Evolutionary conservation across 2,113 vertebrate species (phyloP).

Genomic region (Nothobranchius furzeri): DNA sequence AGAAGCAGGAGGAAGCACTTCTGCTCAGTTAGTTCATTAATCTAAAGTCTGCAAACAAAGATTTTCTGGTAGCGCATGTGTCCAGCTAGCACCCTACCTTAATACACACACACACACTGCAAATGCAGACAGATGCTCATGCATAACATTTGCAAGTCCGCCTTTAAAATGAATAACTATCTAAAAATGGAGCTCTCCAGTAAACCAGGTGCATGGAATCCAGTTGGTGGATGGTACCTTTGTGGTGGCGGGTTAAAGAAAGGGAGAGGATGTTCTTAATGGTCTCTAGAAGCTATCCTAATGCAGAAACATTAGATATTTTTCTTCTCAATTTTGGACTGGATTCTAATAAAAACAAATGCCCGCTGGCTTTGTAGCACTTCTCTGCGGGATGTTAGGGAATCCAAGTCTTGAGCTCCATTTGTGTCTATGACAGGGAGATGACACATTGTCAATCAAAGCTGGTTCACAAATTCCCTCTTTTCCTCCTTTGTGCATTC

Average conservation of each 20-base stretch:
- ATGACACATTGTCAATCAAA: slow-evolving; percentile 72
- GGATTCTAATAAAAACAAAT: slow-evolving; percentile 61
- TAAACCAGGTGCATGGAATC: slow-evolving; percentile 38
- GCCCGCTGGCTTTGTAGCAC: slow-evolving; percentile 52
- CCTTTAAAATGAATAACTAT: slow-evolving; percentile 44
- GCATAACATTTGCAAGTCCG: slow-evolving; percentile 70
- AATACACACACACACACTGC: slow-evolving; percentile 33
- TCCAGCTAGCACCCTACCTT: slow-evolving; percentile 17
- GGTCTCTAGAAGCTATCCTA: slow-evolving; percentile 46
- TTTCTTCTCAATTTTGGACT: slow-evolving; percentile 21
- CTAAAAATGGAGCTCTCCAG: slow-evolving; percentile 18
- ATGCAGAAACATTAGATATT: slow-evolving; percentile 48
- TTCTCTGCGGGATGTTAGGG: slow-evolving; percentile 62
- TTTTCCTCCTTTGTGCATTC: background rate
- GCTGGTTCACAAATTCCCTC: slow-evolving; percentile 35
- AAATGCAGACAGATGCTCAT: slow-evolving; percentile 71
- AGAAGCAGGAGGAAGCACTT: slow-evolving; percentile 50
- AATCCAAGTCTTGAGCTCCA: slow-evolving; percentile 58
- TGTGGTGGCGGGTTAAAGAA: slow-evolving; percentile 3
- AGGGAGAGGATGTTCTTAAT: slow-evolving; percentile 43
- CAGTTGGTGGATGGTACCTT: slow-evolving; percentile 25
- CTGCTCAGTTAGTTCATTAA: slow-evolving; percentile 42
- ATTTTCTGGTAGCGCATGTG: slow-evolving; percentile 23
- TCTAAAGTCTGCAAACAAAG: slow-evolving; percentile 37
- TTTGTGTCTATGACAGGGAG: slow-evolving; percentile 56